Base-by-base conservation (phyloP, 2,113 vertebrate species). In the Engraulis encrasicolus region DNA sequence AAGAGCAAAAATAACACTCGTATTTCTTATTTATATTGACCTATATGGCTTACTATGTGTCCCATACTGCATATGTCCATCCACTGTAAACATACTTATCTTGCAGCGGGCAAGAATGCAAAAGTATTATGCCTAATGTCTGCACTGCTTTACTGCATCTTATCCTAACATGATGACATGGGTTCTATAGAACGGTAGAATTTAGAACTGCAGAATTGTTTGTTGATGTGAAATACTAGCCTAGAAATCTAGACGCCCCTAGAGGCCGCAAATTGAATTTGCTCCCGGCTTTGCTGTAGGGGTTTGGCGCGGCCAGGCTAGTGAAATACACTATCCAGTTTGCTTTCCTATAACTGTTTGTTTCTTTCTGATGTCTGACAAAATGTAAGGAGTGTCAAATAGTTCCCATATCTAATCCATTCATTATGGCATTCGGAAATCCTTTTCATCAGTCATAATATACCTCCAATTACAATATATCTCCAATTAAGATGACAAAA, bases 11-110 rank as follows among this genome's bases (percentile, higher is more conserved):
- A 74, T 74, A 74, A 74, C 31, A 36, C 3, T 34, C 15, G 31
- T 66, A 34, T 74, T 74, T 15, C 66, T 34, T 34, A 15, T 74
- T 74, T 74, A 74, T 71, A 71, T 71, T 71, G 34, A 71, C 12
- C 34, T 66, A 54, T 18, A 66, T n/a, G n/a, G n/a, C 6, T 23
- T 23, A 27, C 27, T 66, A n/a, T n/a, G n/a, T n/a, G n/a, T 71
- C 12, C 27, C 34, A 34, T 6, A 34, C 31, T 74, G 66, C 66
- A 74, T 74, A 74, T 31, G 31, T 66, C 15, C 66, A 36, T 74
- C 27, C 31, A 34, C 31, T 74, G 58, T 27, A 14, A 34, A 74
- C 2, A 14, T 74, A 34, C 34, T 34, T 34, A 27, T 34, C 27
- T 74, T 74, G 14, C 15, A 34, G 27, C 0, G 34, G 23, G 31